phyloP scores from a whole-genome alignment of 2,888 invertebrate genomes.

The Eilema caniola region DNA sequence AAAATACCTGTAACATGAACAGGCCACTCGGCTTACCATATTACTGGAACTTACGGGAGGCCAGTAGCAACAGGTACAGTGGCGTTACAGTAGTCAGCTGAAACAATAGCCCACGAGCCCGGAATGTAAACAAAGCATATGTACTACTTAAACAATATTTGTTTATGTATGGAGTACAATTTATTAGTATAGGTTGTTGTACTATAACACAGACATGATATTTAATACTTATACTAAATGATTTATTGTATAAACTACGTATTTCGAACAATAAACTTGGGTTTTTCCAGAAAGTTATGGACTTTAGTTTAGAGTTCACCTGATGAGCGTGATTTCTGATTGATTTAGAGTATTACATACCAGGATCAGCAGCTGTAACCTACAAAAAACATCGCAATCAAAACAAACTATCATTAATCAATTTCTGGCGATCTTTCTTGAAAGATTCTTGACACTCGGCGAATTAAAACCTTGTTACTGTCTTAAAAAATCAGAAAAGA shows the following conservation, averaged over 20 bases:
- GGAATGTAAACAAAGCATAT: conserved; percentile 50
- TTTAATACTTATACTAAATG: background rate
- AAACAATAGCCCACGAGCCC: conserved; percentile 44
- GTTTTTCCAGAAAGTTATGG: background rate
- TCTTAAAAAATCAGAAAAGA: background rate
- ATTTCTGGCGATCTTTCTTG: too few species aligned
- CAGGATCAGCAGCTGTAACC: background rate
- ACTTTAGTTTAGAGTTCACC: background rate
- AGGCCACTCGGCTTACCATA: conserved; percentile 5
- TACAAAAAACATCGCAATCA: background rate
- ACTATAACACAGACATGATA: conserved; percentile 12
- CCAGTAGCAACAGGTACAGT: conserved; percentile 27
- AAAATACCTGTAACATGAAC: conserved; percentile 6
- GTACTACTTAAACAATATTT: conserved; percentile 42
- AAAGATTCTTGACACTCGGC: background rate
- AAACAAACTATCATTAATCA: too few species aligned
- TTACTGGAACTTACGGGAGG: conserved; percentile 15
- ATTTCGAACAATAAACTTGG: background rate
- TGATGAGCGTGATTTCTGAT: background rate
- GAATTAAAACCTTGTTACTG: background rate
- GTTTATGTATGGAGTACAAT: conserved; percentile 36
- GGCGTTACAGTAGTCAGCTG: conserved; percentile 21
- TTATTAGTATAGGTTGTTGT: conserved; percentile 30
- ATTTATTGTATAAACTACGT: background rate
- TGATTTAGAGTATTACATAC: background rate